These are phyloP conservation scores for Drosophila prostipennis DNA, from an alignment of 2,888 invertebrate species.

Conservation along the genomic window DNA sequence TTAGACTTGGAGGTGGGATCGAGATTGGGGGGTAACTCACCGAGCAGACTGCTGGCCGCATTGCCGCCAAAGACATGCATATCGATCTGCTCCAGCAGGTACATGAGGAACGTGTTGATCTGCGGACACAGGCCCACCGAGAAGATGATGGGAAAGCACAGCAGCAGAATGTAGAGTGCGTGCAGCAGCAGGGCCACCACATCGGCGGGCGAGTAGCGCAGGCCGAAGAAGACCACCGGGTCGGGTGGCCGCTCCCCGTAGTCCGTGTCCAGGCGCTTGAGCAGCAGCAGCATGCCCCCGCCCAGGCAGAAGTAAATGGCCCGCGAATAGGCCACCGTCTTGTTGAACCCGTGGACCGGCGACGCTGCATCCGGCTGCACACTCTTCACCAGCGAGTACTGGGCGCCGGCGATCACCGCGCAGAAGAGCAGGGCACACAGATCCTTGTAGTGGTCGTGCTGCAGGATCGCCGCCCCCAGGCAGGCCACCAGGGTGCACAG, in stretches of 20 bases:
- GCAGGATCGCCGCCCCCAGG: slow-evolving; percentile 92
- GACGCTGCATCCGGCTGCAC: slow-evolving; percentile 99
- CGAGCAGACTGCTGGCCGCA: slow-evolving; percentile 91
- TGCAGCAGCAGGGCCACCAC: slow-evolving; percentile 89
- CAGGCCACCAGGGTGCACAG: slow-evolving; percentile 94
- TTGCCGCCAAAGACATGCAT: slow-evolving; percentile 96
- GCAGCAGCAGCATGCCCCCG: slow-evolving; percentile 86
- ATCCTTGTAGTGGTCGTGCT: slow-evolving; percentile 94
- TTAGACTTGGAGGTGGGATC: neutral
- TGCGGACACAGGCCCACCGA: slow-evolving; percentile 98
- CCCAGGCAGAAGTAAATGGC: slow-evolving; percentile 97
- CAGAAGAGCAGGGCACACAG: slow-evolving; percentile 97
- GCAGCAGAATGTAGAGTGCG: slow-evolving; percentile 90
- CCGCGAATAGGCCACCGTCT: slow-evolving; percentile 96
- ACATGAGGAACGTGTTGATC: slow-evolving; percentile 98
- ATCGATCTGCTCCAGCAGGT: slow-evolving; percentile 97
- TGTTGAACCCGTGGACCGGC: slow-evolving; percentile 98
- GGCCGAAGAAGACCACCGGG: slow-evolving; percentile 75
- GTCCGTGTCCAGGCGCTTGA: slow-evolving; percentile 72
- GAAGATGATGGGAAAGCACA: slow-evolving; percentile 97
- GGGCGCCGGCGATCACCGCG: slow-evolving; percentile 98
- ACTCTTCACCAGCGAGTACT: slow-evolving; percentile 98
- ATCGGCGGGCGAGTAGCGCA: slow-evolving; percentile 85
- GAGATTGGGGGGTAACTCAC: slow-evolving; percentile 83
- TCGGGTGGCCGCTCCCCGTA: slow-evolving; percentile 64